Evolutionary conservation across 2,113 vertebrate genomes (phyloP), one percentile per base, ranked within the genome.

Genomic region (Ctenodactylus gundi): DNA sequence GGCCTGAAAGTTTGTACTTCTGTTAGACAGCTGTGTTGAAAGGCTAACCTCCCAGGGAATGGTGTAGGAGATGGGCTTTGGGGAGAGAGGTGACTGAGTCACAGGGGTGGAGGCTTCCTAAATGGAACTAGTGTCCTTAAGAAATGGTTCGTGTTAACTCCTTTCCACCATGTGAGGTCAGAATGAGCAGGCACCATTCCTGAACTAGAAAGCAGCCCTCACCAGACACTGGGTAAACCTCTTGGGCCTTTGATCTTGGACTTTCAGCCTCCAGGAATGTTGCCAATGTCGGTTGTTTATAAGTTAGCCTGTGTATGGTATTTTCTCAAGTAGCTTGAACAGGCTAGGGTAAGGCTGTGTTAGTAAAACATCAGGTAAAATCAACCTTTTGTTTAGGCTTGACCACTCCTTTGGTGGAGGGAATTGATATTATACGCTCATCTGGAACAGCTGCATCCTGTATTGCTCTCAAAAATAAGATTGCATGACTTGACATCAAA

Each of bases 361-460:
- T 53, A 31, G 27, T 13, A 15, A 8, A 13, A 6, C 29, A 0
- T 3, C 11, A 36, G 34, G n/a, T 51, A n/a, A 31, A 41, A 25
- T 36, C 15, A 20, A 9, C 39, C 36, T 18, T 31, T 8, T 4
- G 15, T 17, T 6, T 7, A 23, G 15, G 51, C 18, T 17, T 1
- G 11, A 0, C 7, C 0, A 7, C 15, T 10, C n/a, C 31, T 1
- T 39, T 55, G 73, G 62, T 17, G 1, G 3, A 2, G 53, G 0
- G 18, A 9, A 0, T 5, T 5, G 65, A 64, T 39, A 36, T 1
- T 4, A 21, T 21, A 10, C 23, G 75, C 25, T 36, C 44, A 15
- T 5, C 23, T 23, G 5, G 2, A 0, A 1, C 2, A 88, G 23
- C 13, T 1, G 23, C 29, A 34, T 39, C 80, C 57, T 15, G 2